Evolutionary conservation across 2,888 invertebrate species (phyloP).

Genomic region (Tipula lateralis): DNA sequence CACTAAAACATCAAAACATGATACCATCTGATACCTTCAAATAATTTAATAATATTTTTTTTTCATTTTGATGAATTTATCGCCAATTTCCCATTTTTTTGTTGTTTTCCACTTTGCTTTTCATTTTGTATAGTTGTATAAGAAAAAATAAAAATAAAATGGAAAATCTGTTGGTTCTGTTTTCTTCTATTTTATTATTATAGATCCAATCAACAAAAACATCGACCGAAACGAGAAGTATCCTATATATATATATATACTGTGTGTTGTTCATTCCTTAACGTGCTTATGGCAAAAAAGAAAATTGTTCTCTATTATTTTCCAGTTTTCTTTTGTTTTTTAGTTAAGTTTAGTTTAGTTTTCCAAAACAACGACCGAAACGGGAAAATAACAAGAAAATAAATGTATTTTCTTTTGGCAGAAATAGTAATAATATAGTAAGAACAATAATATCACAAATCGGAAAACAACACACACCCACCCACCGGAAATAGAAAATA

Average conservation of each 20-base stretch:
- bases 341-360: too few species aligned
- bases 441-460: neutral
- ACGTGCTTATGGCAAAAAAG: neutral
- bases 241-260: neutral
- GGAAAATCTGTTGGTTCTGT: neutral
- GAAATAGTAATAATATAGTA: neutral
- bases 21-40: conserved; percentile 11
- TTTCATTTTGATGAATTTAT: conserved; percentile 5
- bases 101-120: neutral
- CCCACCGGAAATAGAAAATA: neutral
- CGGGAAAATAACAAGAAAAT: neutral
- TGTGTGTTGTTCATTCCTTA: neutral
- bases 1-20: conserved; percentile 11
- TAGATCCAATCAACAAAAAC: neutral
- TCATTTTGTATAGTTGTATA: neutral
- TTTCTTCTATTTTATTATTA: too few species aligned
- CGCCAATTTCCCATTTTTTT: neutral
- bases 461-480: neutral
- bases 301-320: neutral
- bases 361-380: neutral
- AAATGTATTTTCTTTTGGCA: neutral
- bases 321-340: neutral
- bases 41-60: neutral
- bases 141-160: neutral
- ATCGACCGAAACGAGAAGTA: neutral